Evolutionary conservation across 2,888 invertebrate genomes (phyloP), one percentile per base, ranked within the genome.

Genomic region (Criorhina ranunculi): DNA sequence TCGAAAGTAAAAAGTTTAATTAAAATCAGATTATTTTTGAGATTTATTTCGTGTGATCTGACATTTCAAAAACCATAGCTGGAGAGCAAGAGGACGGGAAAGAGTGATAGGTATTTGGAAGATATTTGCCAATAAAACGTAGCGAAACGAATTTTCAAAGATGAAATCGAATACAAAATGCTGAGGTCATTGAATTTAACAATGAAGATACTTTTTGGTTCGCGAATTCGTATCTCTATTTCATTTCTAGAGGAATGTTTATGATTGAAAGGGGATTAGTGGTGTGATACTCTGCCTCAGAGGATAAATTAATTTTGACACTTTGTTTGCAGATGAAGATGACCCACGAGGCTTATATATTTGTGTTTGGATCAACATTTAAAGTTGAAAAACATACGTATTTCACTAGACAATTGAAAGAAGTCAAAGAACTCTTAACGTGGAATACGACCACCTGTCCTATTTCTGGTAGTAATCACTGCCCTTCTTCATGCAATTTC

Each of bases 1-100:
- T 70, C 77, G 67, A 81, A 81, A 81, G 76, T 76, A 81, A 81
- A 76, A 69, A 76, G 57, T 81, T 81, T 76, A 81, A 81, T 81
- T 81, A 76, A 75, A 81, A 81, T 76, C 55, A 81, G 81, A 81
- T 81, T 81, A 81, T 49, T 75, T 69, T 37, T 69, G 35, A 33
- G 12, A 62, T 67, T 69, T 66, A 40, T 67, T 44, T 73, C 49
- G 35, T 33, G n/a, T 40, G 44, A 60, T 55, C 44, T 66, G 70
- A 55, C 55, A 62, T 59, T 70, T 19, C 0, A 24, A 35, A 46
- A 51, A 51, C n/a, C 24, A 24, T 3, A 24, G 24, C 24, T 3
- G 24, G 24, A 24, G 24, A 3, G 24, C 2, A 35, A 17, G 8
- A 12, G 19, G 11, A 15, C 2, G 46, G n/a, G 8, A 11, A 17